Conservation (phyloP, 92 coral and sea anemone species). For the Epizoanthus ramosus region DNA sequence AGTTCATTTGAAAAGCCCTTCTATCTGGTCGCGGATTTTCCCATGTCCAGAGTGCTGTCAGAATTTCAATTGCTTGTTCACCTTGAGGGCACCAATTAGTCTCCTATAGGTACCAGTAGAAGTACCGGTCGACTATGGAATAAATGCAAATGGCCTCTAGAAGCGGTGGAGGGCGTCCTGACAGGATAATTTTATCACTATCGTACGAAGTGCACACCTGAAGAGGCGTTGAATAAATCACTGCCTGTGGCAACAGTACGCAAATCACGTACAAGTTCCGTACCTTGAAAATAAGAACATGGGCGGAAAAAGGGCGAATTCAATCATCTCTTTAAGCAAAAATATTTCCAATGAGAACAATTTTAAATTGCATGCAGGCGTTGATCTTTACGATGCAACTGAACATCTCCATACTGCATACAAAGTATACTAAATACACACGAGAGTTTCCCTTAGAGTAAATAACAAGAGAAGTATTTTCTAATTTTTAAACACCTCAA, state of each 20-base stretch:
- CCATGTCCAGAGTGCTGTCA: not conserved
- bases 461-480: too few relatives aligned
- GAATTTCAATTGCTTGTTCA: not conserved
- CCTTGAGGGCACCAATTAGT: conserved; percentile 13
- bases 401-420: too few relatives aligned
- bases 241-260: not conserved
- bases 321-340: not conserved
- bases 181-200: not conserved
- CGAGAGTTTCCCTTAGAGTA: too few relatives aligned
- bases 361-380: not conserved
- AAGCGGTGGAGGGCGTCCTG: not conserved
- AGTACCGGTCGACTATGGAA: not conserved
- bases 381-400: not conserved
- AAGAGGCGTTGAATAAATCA: conserved; percentile 13
- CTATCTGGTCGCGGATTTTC: not conserved
- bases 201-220: not conserved
- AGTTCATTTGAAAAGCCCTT: not conserved
- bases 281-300: not conserved
- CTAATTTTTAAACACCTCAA: too few relatives aligned
- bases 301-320: not conserved
- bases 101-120: conserved; percentile 30
- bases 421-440: too few relatives aligned
- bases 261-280: not conserved
- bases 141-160: not conserved
- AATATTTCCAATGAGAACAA: not conserved